Evolutionary conservation across 1,140 invertebrate species (phyloP).

Genomic region (Drosophila kurseongensis): DNA sequence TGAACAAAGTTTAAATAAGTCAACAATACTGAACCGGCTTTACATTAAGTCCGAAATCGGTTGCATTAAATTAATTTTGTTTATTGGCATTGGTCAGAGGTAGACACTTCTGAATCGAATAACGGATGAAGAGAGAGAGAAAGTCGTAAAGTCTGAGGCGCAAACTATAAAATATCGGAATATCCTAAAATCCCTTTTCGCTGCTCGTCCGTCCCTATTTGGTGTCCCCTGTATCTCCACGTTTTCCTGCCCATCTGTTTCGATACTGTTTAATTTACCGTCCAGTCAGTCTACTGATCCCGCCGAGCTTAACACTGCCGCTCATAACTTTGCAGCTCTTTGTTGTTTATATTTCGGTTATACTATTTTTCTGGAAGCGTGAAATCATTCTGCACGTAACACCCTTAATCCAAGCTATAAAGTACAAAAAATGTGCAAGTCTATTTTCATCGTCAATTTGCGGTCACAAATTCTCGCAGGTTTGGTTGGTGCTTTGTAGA

Average conservation of each 20-base stretch:
- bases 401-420: neutral
- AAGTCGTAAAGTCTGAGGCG: constrained; percentile 48
- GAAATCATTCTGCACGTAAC: neutral
- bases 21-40: constrained; percentile 46
- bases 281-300: constrained; percentile 47
- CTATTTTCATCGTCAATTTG: constrained; percentile 3
- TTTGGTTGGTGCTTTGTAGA: neutral
- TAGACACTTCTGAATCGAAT: constrained; percentile 17
- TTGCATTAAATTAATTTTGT: constrained; percentile 67
- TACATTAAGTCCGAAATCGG: constrained; percentile 38
- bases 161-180: constrained; percentile 64
- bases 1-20: constrained; percentile 8
- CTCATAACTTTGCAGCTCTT: constrained; percentile 47
- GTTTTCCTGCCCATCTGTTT: constrained; percentile 3
- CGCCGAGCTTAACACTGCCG: constrained; percentile 53
- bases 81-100: constrained; percentile 38
- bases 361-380: constrained; percentile 5
- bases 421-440: neutral
- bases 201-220: neutral
- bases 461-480: neutral
- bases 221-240: neutral
- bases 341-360: constrained; percentile 9
- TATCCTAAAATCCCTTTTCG: constrained; percentile 63
- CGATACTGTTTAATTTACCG: constrained; percentile 46
- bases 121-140: constrained; percentile 25